These are phyloP conservation scores for Rhyzopertha dominica DNA, from an alignment of 1,140 invertebrate genomes.

Conservation along the genomic window DNA sequence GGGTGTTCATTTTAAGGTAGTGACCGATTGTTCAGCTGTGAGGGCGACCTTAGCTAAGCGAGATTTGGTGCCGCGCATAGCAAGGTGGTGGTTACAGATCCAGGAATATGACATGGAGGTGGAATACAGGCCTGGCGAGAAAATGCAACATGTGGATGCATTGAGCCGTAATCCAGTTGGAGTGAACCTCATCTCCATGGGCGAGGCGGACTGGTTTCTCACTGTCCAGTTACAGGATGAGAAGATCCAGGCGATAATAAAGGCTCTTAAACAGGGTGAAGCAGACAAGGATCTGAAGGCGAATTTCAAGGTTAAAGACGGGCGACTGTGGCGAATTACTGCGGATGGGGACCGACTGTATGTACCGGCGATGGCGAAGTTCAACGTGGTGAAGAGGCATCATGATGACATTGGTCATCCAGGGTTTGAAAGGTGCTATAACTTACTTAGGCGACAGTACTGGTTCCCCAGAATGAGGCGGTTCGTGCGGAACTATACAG, in stretches of 20 bases:
- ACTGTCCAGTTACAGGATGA: constrained; percentile 1
- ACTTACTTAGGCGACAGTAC: constrained; percentile 15
- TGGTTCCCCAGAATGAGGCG: constrained; percentile 24
- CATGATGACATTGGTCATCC: constrained; percentile 35
- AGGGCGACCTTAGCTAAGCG: constrained; percentile 15
- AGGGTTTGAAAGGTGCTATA: constrained; percentile 16
- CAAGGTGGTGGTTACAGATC: constrained; percentile 25
- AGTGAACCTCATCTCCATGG: constrained; percentile 1
- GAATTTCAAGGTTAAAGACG: neutral
- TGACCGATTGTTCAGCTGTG: constrained; percentile 36
- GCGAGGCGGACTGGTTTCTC: constrained; percentile 2
- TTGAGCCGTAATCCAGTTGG: constrained; percentile 24
- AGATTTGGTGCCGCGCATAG: constrained; percentile 25
- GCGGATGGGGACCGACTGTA: neutral
- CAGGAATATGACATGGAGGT: constrained; percentile 31
- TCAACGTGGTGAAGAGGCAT: constrained; percentile 5
- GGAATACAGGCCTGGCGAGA: constrained; percentile 26
- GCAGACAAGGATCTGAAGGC: neutral
- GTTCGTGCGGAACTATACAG: constrained; percentile 27
- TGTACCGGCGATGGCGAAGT: constrained; percentile 1
- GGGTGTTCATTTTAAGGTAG: constrained; percentile 38
- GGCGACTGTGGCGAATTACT: neutral
- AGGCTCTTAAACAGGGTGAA: neutral
- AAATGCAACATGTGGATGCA: constrained; percentile 26
- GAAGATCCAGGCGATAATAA: constrained; percentile 1